Base-by-base conservation (phyloP, 2,888 invertebrate genomes). In the Odontothrips loti region DNA sequence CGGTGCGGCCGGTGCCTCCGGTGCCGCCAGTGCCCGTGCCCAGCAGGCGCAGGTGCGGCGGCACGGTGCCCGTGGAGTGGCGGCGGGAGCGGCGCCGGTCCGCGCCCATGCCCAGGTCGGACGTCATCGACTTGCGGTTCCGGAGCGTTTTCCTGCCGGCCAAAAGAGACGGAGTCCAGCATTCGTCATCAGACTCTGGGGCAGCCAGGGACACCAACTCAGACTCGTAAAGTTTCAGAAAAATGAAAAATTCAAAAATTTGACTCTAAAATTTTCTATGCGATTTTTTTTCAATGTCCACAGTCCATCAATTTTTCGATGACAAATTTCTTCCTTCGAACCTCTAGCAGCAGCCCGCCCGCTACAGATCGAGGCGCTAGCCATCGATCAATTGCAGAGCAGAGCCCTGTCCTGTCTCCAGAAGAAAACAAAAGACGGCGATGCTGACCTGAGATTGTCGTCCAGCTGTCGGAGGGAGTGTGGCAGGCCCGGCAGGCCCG, bases 71-170 rank as follows among this genome's bases (percentile, higher is more conserved):
- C 15, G 93, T 92, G 81, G 93, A 93, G 87, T 94, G 93, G 83
- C 94, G 89, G 79, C 94, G 89, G 75, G 96, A 96, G 87, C 95
- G 96, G 83, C 96, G 90, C 81, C 94, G 89, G 85, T 92, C 91
- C 79, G 88, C 88, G 34, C 83, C 82, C 80, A 84, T 83, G 43
- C 84, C 79, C n/a, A 83, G 83, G 6, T 83, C 83, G 23, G 81
- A 79, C 0, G 88, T 86, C 81, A 91, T 89, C 12, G 90, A 90
- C 84, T 92, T 92, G 80, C 93, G 89, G 86, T 91, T 92, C 81
- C 94, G 90, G 79, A 95, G 90, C 1, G 94, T 94, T 87, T 93
- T 94, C 84, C 95, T 91, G 83, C 91, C 87, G 86, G 63, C 43
- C 23, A 43, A 79, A 15, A 17, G 58, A 15, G 17, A 15, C 15